phyloP scores from a whole-genome alignment of 2,888 invertebrate genomes.

The Acrobasis suavella region DNA sequence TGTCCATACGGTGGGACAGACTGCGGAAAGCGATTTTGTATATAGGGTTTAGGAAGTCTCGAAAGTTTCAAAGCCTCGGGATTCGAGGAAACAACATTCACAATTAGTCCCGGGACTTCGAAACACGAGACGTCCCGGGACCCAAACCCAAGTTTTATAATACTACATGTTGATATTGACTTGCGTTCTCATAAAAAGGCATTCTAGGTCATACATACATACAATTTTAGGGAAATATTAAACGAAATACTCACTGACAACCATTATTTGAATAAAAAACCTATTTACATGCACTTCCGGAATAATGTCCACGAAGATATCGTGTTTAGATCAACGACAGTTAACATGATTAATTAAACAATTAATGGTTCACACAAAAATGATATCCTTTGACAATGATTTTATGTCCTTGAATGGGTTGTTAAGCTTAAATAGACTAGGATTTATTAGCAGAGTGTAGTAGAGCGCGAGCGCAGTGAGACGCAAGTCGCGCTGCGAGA shows the following conservation, averaged over 20 bases:
- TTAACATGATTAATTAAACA: conserved; percentile 15
- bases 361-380: conserved; percentile 2
- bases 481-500: conserved; percentile 6
- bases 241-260: neutral
- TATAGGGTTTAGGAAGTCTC: too few relatives aligned
- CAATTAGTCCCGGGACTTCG: too few relatives aligned
- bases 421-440: conserved; percentile 9
- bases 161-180: too few relatives aligned
- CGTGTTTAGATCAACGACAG: neutral
- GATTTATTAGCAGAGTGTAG: neutral
- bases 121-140: too few relatives aligned
- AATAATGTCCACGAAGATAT: conserved; percentile 9
- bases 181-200: too few relatives aligned
- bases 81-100: too few relatives aligned
- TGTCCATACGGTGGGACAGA: too few relatives aligned
- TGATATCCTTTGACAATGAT: conserved; percentile 5
- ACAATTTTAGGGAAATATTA: neutral
- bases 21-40: too few relatives aligned
- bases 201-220: too few relatives aligned
- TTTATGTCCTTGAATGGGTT: neutral
- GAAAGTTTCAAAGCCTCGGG: too few relatives aligned
- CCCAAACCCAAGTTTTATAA: too few relatives aligned
- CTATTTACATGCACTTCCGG: neutral
- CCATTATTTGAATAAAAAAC: conserved; percentile 5
- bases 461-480: conserved; percentile 6